A percentile compares a stretch with the other conserved stretches of the same genome.
These are phyloP conservation scores for Drosophila ohnishii DNA, from an alignment of 1,140 invertebrate genomes.

Conservation along the genomic window DNA sequence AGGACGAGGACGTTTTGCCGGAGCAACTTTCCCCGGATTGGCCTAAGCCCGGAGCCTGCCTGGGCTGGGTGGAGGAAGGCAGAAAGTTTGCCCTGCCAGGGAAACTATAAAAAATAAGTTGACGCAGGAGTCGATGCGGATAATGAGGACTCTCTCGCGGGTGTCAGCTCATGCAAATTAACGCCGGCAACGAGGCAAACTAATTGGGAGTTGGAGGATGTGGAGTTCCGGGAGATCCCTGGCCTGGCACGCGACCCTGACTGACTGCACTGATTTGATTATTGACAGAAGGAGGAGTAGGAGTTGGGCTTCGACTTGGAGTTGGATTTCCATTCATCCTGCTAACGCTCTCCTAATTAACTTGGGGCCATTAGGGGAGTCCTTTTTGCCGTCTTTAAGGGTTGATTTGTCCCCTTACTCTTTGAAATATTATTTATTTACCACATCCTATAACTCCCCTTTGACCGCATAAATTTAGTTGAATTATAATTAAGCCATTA, in stretches of 20 bases:
- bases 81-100: slow-evolving; percentile 30
- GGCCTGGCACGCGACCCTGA: slow-evolving; percentile 37
- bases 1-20: background rate
- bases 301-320: too few species aligned
- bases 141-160: slow-evolving; percentile 55
- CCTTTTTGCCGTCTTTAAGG: background rate
- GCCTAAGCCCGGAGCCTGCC: slow-evolving; percentile 3
- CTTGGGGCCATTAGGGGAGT: slow-evolving; percentile 6
- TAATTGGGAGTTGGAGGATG: slow-evolving; percentile 47
- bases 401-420: background rate
- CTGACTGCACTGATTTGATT: slow-evolving; percentile 68
- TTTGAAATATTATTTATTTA: background rate
- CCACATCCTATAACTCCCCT: background rate
- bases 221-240: background rate
- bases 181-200: slow-evolving; percentile 46
- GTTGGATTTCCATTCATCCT: slow-evolving; percentile 4
- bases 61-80: too few species aligned
- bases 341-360: slow-evolving; percentile 35
- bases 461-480: background rate
- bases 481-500: background rate
- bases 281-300: slow-evolving; percentile 22
- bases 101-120: slow-evolving; percentile 46
- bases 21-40: slow-evolving; percentile 25
- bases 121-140: slow-evolving; percentile 37
- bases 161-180: slow-evolving; percentile 73